A percentile compares a stretch with the other conserved stretches of the same genome.
Conservation (phyloP, 2,888 invertebrate genomes). For the Carcina quercana region DNA sequence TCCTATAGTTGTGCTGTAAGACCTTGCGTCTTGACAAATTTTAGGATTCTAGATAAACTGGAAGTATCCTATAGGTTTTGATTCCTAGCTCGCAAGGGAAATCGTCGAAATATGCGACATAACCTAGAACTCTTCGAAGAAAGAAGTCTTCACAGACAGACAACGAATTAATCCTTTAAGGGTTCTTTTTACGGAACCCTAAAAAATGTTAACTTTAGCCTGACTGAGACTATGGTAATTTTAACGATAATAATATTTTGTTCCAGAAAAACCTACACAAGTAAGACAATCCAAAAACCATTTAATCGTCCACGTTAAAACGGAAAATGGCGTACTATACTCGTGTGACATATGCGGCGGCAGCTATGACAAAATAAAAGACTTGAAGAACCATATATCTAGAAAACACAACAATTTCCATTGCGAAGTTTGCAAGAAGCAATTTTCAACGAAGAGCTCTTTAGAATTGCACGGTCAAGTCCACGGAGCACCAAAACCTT, state of each 20-base stretch:
- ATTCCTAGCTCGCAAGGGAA: too few species aligned
- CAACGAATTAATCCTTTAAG: background rate
- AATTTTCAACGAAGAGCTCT: background rate
- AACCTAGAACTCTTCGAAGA: too few species aligned
- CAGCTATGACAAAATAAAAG: background rate
- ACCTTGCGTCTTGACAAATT: too few species aligned
- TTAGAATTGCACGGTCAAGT: constrained; percentile 3
- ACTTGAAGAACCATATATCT: constrained; percentile 9
- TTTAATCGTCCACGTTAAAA: constrained; percentile 7
- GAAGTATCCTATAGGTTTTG: too few species aligned
- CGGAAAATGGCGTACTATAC: constrained; percentile 6
- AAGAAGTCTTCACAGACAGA: background rate
- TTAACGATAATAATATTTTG: constrained; percentile 1
- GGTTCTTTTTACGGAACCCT: too few species aligned
- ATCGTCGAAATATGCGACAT: too few species aligned
- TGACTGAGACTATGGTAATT: too few species aligned
- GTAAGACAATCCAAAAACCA: constrained; percentile 1
- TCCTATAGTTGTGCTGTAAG: too few species aligned
- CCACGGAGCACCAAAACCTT: background rate
- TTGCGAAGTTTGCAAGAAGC: constrained; percentile 6
- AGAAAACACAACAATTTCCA: background rate
- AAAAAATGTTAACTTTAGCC: too few species aligned
- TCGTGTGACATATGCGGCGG: constrained; percentile 14
- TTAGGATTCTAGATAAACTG: too few species aligned
- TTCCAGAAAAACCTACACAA: constrained; percentile 9